A percentile compares a stretch with the other conserved stretches of the same genome.
These are phyloP conservation scores for Agapetus fuscipes DNA, from an alignment of 2,888 invertebrate species.

Conservation along the genomic window DNA sequence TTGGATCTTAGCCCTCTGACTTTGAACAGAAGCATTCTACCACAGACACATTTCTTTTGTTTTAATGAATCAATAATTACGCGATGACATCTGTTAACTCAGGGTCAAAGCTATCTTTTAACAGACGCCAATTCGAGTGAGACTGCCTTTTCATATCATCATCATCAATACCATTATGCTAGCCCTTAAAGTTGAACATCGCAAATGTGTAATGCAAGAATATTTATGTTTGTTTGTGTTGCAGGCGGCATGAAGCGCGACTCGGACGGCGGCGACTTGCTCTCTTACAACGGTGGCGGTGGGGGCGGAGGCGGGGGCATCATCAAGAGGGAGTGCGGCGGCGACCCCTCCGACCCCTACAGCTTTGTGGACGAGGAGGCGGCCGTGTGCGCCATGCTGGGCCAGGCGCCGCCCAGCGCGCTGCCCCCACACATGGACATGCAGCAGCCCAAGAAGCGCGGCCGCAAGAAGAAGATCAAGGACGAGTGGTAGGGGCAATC, in stretches of 20 bases:
- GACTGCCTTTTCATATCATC: too few species aligned
- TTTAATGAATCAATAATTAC: too few species aligned
- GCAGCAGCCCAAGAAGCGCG: conserved; percentile 68
- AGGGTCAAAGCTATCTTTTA: too few species aligned
- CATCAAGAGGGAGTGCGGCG: conserved; percentile 52
- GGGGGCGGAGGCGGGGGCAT: too few species aligned
- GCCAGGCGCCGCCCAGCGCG: conserved; percentile 31
- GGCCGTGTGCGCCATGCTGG: conserved; percentile 48
- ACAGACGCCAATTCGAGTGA: too few species aligned
- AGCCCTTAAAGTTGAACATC: too few species aligned
- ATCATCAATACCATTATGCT: too few species aligned
- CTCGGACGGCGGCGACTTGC: conserved; percentile 25
- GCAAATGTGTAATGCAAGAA: conserved; percentile 37
- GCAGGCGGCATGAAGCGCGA: conserved; percentile 30
- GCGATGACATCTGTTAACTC: too few species aligned
- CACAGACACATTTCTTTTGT: too few species aligned
- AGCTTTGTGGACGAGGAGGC: conserved; percentile 78
- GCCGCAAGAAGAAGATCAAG: conserved; percentile 76
- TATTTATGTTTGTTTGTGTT: conserved; percentile 25
- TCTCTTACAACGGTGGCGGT: conserved; percentile 31
- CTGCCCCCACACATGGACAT: conserved; percentile 38
- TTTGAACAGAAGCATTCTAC: too few species aligned
- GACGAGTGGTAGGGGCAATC: conserved; percentile 51
- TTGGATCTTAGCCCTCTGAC: too few species aligned
- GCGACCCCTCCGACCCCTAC: conserved; percentile 71